A percentile compares a stretch with the other conserved stretches of the same genome.
These are phyloP conservation scores for Falcunculus frontatus DNA, from an alignment of 2,113 vertebrate genomes.

Conservation along the genomic window DNA sequence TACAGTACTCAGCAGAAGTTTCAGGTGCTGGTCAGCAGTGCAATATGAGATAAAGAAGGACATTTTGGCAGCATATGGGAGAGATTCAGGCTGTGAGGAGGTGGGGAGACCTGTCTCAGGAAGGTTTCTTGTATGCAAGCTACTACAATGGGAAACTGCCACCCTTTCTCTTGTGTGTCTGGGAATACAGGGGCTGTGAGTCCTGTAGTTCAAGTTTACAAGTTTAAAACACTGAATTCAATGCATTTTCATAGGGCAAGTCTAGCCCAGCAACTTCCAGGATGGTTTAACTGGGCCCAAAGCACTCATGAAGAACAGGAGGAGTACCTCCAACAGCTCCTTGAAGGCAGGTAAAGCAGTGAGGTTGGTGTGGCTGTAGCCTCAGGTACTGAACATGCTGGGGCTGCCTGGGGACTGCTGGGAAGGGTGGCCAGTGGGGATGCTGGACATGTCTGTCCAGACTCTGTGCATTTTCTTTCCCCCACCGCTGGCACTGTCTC, in stretches of 20 bases:
- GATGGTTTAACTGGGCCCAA: background rate
- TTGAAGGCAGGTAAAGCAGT: background rate
- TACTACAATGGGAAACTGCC: background rate
- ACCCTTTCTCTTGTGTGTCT: background rate
- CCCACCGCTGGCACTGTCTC: accelerated
- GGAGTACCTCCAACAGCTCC: background rate
- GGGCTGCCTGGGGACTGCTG: accelerated
- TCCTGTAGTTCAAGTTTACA: background rate
- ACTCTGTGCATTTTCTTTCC: background rate
- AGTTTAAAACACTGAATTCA: background rate
- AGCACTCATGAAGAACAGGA: background rate
- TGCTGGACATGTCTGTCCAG: accelerated
- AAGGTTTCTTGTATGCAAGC: background rate
- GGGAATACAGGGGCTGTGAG: background rate
- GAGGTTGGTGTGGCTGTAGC: background rate
- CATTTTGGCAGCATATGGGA: background rate
- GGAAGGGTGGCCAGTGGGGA: background rate
- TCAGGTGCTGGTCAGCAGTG: background rate
- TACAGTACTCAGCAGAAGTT: background rate
- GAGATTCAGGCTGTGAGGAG: background rate
- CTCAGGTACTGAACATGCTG: background rate
- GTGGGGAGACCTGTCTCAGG: background rate
- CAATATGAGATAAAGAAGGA: background rate
- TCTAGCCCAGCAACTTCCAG: background rate
- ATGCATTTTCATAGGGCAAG: background rate